Evolutionary conservation across 1,140 invertebrate genomes (phyloP), one percentile per base, ranked within the genome.

Genomic region (Drosophila repleta): DNA sequence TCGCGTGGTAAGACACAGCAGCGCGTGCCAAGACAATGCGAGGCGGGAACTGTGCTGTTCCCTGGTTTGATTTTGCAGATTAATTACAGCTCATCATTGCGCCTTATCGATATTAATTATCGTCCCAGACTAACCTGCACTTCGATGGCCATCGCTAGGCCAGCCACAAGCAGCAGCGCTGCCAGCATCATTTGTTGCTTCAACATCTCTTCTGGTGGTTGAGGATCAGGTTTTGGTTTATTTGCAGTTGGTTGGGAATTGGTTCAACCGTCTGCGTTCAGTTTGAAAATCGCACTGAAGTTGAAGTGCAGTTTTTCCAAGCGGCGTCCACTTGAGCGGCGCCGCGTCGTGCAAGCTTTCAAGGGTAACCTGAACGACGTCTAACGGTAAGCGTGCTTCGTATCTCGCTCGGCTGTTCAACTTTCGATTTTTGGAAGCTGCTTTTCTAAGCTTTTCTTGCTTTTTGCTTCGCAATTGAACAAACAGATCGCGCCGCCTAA

Each of bases 201-300:
- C 37, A 24, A 69, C 66, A 74, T 77, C 24, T 43, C 55, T 7
- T 29, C 29, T 29, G 32, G 39, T 11, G 6, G 26, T 39, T 11
- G 17, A 21, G 32, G 41, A 35, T 64, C 32, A 18, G 48, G n/a
- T 57, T 41, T 60, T 69, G 7, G 7, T 21, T 29, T 24, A 18
- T n/a, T 18, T 29, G 67, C 43, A 15, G 26, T 17, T 49, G 51
- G n/a, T n/a, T 65, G 57, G 62, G 7, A 62, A 56, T 60, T 32
- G 43, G 46, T 18, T 51, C 64, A 60, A 85, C 82, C 81, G 82
- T 67, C 49, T 72, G 65, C 60, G 62, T 76, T 87, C 74, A 70
- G 73, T 45, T 79, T 76, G 69, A 83, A 88, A 88, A 83, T 69
- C 79, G 77, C 60, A 88, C 83, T 88, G 69, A 85, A 67, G 78